phyloP scores from a whole-genome alignment of 2,797 vertebrate genomes.

The Florisuga fusca region DNA sequence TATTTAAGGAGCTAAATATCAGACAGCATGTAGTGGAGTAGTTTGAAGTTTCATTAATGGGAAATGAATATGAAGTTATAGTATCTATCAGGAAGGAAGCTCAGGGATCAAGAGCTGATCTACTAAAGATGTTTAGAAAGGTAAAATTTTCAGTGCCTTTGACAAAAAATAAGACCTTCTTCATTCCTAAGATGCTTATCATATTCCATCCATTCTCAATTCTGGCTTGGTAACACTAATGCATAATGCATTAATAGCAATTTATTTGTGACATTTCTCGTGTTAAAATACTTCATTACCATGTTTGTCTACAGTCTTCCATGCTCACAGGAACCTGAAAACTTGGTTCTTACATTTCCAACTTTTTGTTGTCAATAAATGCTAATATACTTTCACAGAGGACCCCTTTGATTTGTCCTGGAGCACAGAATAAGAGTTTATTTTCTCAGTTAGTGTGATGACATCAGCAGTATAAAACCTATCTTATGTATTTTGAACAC shows the following conservation, averaged over 20 bases:
- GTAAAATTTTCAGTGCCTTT: background rate
- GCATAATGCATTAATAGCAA: background rate
- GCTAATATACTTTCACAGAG: background rate
- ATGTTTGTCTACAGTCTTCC: background rate
- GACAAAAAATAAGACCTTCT: background rate
- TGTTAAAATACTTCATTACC: background rate
- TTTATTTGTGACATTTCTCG: background rate
- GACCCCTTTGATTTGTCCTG: background rate
- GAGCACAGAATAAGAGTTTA: background rate
- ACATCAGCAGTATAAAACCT: background rate
- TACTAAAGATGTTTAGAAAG: background rate
- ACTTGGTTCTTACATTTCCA: background rate
- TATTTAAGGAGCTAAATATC: background rate
- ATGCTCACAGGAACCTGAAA: background rate
- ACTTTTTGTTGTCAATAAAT: background rate
- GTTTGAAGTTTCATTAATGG: background rate
- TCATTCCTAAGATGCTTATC: background rate
- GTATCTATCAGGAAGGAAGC: background rate
- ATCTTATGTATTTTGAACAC: background rate
- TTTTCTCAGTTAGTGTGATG: background rate
- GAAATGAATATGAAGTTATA: background rate
- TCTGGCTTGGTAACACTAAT: background rate
- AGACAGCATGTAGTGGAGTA: background rate
- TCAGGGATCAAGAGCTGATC: background rate
- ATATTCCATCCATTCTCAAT: background rate